Evolutionary conservation across 2,113 vertebrate species (phyloP), one percentile per base, ranked within the genome.

Genomic region (Ia io): DNA sequence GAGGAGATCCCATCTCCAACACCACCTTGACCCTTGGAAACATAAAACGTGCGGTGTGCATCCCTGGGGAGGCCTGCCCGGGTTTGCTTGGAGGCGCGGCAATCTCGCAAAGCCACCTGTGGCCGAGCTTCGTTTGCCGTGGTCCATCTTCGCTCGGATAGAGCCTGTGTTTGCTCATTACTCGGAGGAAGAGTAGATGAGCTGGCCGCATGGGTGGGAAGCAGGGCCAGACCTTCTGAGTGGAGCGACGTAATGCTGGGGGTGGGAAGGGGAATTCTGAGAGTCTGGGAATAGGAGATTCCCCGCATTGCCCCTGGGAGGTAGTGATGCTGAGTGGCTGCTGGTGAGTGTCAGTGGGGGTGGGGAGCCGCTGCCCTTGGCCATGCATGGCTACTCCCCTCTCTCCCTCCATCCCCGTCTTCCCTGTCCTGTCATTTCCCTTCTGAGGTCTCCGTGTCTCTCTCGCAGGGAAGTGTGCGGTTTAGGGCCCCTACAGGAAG

Each of bases 301-400:
- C 20, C 42, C 61, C 11, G 13, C 14, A 0, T n/a, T 40, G 80
- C 49, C 90, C 23, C 37, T 53, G 91, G 65, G 53, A 37, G 6
- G 1, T 0, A 11, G 73, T 18, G 20, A 35, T 16, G 44, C 90
- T 65, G 14, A 23, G 37, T 23, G 1, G 9, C 69, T 25, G 23
- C 0, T 2, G 42, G 67, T 59, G 13, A 16, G 23, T 44, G 67
- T 53, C 87, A 28, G 84, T 65, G 59, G 37, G 63, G 40, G 25
- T 59, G 59, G 91, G 92, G 79, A 92, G 84, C 56, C 42, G 84
- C 76, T 90, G 83, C 37, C 74, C 65, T 93, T 88, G 90, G 56
- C 63, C 37, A 17, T 6, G 69, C 49, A 35, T 95, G 92, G 32
- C 73, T 90, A 14, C 73, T 69, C 78, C n/a, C 37, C 44, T 5